Evolutionary conservation across 2,113 vertebrate species (phyloP), one percentile per base, ranked within the genome.

Genomic region (Fulmarus glacialis): DNA sequence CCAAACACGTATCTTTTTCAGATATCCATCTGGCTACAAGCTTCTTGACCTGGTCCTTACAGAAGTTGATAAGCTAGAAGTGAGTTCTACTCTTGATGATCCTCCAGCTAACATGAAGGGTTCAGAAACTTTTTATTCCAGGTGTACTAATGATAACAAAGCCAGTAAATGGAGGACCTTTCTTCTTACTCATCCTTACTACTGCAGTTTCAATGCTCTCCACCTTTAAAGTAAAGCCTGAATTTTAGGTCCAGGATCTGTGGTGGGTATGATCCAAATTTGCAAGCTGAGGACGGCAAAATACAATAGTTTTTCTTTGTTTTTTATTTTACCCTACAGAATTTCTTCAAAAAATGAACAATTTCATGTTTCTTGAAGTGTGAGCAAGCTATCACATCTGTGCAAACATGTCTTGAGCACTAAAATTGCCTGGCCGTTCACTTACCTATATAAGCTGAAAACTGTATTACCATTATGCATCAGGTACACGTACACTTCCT

Each of bases 381-480:
- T 14, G 5, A 82, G 5, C 9, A 74, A 64, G 8, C 16, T 72
- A 17, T 47, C 26, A 36, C 18, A 43, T 43, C 13, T 36, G 10
- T 70, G n/a, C 19, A 79, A 53, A 52, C 11, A 12, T 12, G 5
- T 34, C 24, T 83, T 82, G 40, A 80, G 22, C n/a, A 24, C 67
- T 78, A 59, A 86, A 67, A 55, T 34, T 11, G 5, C 26, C 6
- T 63, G 15, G 24, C 5, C 16, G 17, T 38, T 64, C 58, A 89
- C 98, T 72, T 96, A 99, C 99, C 99, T 99, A 24, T 98, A 99
- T 97, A 99, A 98, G 88, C 98, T 99, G 97, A 99, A 98, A 78
- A 99, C 98, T 3, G 98, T 99, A 26, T 99, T 99, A 34, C 99
- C 99, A 4, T 99, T 99, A 84, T 99, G 99, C 99, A 99, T 99